A percentile compares a stretch with the other conserved stretches of the same genome.
phyloP scores from a whole-genome alignment of 2,888 invertebrate genomes.

The Gibbula magus region DNA sequence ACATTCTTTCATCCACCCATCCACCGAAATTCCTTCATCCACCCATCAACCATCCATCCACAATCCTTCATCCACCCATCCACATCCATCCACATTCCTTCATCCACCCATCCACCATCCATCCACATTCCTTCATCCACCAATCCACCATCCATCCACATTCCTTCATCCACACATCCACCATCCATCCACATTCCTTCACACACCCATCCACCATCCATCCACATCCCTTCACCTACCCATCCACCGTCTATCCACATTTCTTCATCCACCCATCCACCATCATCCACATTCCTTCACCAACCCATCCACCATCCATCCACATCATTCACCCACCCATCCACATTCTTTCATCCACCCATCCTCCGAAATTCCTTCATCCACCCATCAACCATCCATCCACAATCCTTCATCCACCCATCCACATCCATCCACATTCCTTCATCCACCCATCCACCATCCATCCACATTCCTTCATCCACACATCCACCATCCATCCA shows the following conservation, averaged over 20 bases:
- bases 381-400: background rate
- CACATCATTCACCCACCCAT: no score
- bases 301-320: constrained; percentile 6
- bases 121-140: background rate
- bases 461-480: background rate
- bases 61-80: no score
- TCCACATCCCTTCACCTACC: background rate
- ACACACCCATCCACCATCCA: background rate
- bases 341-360: no score
- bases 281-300: background rate
- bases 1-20: no score
- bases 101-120: no score
- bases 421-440: no score
- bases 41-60: background rate
- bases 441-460: no score
- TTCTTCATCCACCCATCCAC: background rate
- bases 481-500: no score
- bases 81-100: no score
- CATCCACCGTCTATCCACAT: background rate
- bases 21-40: background rate
- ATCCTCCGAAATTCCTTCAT: background rate
- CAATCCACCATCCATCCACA: no score
- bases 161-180: background rate
- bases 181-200: background rate
- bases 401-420: no score